Conservation (phyloP, 2,888 invertebrate species). For the Deilephila elpenor region DNA sequence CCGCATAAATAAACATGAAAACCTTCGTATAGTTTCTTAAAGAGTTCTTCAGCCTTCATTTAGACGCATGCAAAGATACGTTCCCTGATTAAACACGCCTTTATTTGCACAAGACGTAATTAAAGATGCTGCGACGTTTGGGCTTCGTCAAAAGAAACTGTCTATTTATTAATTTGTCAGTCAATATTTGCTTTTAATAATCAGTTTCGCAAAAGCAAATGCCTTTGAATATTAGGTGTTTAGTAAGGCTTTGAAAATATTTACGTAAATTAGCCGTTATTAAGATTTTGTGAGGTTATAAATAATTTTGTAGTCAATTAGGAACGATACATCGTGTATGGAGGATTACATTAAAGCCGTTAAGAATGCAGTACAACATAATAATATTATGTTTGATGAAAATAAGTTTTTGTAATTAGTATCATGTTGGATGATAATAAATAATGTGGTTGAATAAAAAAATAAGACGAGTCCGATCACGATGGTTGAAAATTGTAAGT, state of each 20-base stretch:
- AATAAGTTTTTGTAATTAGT: too few species aligned
- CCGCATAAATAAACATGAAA: conserved; percentile 64
- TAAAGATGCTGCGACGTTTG: conserved; percentile 72
- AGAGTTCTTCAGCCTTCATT: conserved; percentile 79
- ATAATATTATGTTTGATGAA: too few species aligned
- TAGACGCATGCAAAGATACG: conserved; percentile 77
- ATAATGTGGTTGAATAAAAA: too few species aligned
- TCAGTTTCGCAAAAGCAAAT: conserved; percentile 62
- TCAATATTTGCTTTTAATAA: conserved; percentile 81
- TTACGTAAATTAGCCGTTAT: conserved; percentile 7
- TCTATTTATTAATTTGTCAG: conserved; percentile 79
- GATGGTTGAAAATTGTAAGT: too few species aligned
- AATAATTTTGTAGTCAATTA: neutral
- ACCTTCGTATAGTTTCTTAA: conserved; percentile 73
- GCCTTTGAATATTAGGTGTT: conserved; percentile 48
- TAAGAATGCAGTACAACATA: neutral
- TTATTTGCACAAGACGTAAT: conserved; percentile 75
- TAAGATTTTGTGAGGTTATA: neutral
- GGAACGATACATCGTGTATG: neutral
- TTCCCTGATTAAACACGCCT: conserved; percentile 73
- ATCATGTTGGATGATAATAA: too few species aligned
- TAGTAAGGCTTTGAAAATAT: conserved; percentile 20
- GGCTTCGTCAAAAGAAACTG: conserved; percentile 76
- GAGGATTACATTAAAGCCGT: neutral
- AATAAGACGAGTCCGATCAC: too few species aligned